These are phyloP conservation scores for Galeruca laticollis DNA, from an alignment of 2,888 invertebrate species.

Conservation along the genomic window DNA sequence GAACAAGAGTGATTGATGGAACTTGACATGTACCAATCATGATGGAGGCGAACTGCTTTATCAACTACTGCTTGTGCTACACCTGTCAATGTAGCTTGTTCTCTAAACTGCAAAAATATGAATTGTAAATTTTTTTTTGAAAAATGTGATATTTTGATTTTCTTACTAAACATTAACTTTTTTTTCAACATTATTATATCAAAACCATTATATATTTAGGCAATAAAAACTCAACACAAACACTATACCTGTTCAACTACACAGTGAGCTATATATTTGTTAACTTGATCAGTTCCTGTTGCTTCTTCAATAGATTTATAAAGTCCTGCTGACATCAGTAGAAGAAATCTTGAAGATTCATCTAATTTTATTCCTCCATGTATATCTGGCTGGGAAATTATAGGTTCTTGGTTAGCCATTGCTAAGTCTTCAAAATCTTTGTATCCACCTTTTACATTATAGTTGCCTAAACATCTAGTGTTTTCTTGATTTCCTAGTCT, in stretches of 20 bases:
- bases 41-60: constrained; percentile 85
- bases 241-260: constrained; percentile 78
- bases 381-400: constrained; percentile 86
- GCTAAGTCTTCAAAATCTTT: constrained; percentile 83
- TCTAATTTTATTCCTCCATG: constrained; percentile 84
- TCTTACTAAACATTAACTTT: too few relatives aligned
- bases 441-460: constrained; percentile 86
- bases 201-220: too few relatives aligned
- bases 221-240: too few relatives aligned
- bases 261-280: constrained; percentile 83
- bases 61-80: constrained; percentile 90
- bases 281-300: constrained; percentile 81
- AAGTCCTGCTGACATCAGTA: constrained; percentile 88
- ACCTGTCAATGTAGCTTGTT: constrained; percentile 81
- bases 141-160: too few relatives aligned
- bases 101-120: constrained; percentile 72
- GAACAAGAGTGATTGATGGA: constrained; percentile 66
- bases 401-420: constrained; percentile 80
- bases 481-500: constrained; percentile 83
- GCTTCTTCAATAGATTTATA: constrained; percentile 87
- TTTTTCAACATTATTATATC: too few relatives aligned
- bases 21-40: constrained; percentile 78
- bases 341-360: constrained; percentile 83
- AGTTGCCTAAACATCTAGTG: constrained; percentile 90
- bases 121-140: constrained; percentile 4